A percentile compares a stretch with the other conserved stretches of the same genome.
phyloP scores from a whole-genome alignment of 1,140 invertebrate species.

The Drosophila kohkoa region DNA sequence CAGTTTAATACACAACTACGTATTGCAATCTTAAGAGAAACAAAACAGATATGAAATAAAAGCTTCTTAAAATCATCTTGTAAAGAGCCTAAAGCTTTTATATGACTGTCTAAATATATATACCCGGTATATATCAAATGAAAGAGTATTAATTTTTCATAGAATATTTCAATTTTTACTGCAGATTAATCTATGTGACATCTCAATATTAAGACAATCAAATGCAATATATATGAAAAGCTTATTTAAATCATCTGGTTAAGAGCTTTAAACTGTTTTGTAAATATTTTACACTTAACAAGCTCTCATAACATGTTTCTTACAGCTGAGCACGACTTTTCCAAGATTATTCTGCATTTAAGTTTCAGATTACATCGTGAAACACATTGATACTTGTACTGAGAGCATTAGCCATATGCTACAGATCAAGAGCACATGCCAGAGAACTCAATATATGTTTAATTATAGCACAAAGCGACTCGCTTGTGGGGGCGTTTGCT shows the following conservation, averaged over 20 bases:
- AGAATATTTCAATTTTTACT: too few species aligned
- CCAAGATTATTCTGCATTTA: not conserved
- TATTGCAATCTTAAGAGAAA: too few species aligned
- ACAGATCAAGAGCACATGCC: conserved; percentile 64
- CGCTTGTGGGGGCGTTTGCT: conserved; percentile 36
- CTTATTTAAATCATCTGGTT: not conserved
- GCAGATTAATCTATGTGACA: too few species aligned
- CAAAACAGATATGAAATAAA: too few species aligned
- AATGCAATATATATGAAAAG: too few species aligned
- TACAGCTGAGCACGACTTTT: not conserved
- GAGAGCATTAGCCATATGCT: conserved; percentile 67
- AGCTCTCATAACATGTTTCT: not conserved
- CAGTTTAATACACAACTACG: too few species aligned
- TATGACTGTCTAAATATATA: too few species aligned
- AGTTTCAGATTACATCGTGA: not conserved
- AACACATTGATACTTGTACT: conserved; percentile 3
- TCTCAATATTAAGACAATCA: too few species aligned
- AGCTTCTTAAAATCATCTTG: not conserved
- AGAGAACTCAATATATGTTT: conserved; percentile 28
- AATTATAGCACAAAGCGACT: conserved; percentile 61
- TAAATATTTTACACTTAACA: not conserved
- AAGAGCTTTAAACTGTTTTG: not conserved
- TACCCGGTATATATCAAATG: too few species aligned
- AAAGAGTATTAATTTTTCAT: too few species aligned
- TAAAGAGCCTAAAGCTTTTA: not conserved